Conservation (phyloP, 2,888 invertebrate genomes). For the Aleiodes alternator region DNA sequence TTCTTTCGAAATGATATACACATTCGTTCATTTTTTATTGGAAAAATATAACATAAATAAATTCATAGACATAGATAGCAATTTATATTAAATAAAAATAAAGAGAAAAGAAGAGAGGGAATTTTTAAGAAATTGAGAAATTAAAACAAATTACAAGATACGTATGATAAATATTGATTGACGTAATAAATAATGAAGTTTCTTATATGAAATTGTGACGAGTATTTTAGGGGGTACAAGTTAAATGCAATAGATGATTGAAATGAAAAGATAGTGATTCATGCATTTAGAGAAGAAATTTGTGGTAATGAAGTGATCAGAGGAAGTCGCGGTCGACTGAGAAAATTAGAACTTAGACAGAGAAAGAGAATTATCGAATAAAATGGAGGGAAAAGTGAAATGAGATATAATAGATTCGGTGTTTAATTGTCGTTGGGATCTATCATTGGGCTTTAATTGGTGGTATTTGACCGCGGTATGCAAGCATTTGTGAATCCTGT, state of each 20-base stretch:
- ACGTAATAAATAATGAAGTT: slow-evolving; percentile 44
- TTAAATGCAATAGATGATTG: slow-evolving; percentile 38
- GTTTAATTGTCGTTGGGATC: slow-evolving; percentile 36
- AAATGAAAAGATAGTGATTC: slow-evolving; percentile 43
- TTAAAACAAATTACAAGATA: background rate
- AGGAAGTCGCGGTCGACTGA: slow-evolving; percentile 48
- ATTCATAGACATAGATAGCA: slow-evolving; percentile 19
- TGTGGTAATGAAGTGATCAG: slow-evolving; percentile 16
- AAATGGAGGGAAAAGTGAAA: slow-evolving; percentile 11
- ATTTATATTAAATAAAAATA: slow-evolving; percentile 43
- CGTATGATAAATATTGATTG: slow-evolving; percentile 33
- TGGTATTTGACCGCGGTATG: slow-evolving; percentile 87
- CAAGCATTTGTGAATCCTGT: slow-evolving; percentile 82
- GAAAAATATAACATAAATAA: slow-evolving; percentile 44
- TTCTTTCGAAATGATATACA: slow-evolving; percentile 65
- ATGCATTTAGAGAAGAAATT: slow-evolving; percentile 24
- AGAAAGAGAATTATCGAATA: slow-evolving; percentile 13
- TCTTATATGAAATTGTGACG: slow-evolving; percentile 33
- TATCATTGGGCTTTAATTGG: slow-evolving; percentile 55
- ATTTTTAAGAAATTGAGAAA: background rate
- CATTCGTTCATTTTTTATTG: slow-evolving; percentile 55
- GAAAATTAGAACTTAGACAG: slow-evolving; percentile 30
- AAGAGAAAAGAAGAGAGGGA: slow-evolving; percentile 10
- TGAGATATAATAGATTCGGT: slow-evolving; percentile 18
- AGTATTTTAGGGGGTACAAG: slow-evolving; percentile 44